Evolutionary conservation across 2,888 invertebrate species (phyloP).

Genomic region (Noctuana brunneofusca): DNA sequence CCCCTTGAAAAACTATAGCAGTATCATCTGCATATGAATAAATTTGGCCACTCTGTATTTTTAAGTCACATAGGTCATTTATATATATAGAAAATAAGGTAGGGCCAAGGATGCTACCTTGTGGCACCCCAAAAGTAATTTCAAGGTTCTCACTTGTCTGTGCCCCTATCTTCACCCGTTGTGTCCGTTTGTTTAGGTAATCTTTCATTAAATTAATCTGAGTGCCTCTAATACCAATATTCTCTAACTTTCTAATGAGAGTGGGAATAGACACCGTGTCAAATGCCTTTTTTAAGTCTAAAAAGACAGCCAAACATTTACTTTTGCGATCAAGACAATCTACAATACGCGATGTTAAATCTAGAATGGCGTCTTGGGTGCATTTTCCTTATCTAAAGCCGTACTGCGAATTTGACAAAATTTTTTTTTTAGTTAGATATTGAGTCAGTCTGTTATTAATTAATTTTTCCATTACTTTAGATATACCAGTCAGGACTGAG

Average conservation of each 20-base stretch:
- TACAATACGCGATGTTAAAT: not conserved
- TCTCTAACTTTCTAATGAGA: not conserved
- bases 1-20: no score
- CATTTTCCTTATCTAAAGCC: not conserved
- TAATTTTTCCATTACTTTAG: not conserved
- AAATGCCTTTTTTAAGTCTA: not conserved
- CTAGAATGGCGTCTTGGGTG: not conserved
- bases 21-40: no score
- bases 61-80: no score
- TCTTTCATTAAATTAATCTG: not conserved
- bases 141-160: no score
- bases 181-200: not conserved
- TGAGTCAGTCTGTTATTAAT: not conserved
- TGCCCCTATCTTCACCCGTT: not conserved
- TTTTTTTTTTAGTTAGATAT: not conserved
- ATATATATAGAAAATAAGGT: no score
- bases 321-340: not conserved
- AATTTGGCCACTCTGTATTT: no score
- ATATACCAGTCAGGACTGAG: not conserved
- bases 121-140: no score
- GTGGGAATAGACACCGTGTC: not conserved
- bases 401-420: not conserved
- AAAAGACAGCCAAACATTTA: not conserved
- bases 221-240: not conserved
- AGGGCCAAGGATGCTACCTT: no score